These are phyloP conservation scores for Lymantria dispar DNA, from an alignment of 2,888 invertebrate species.

Conservation along the genomic window DNA sequence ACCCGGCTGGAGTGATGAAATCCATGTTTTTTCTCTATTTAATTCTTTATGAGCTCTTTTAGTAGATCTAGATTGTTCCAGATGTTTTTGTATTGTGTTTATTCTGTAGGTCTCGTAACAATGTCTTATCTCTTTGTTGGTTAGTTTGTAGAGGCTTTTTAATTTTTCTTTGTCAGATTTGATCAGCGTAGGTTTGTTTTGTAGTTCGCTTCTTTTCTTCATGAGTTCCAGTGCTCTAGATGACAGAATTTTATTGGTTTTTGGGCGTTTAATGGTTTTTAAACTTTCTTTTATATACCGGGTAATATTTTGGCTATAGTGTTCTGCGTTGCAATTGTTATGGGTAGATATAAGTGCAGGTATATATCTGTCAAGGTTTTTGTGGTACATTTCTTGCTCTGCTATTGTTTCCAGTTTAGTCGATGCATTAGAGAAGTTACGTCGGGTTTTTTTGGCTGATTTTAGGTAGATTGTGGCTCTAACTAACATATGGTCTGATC, in stretches of 20 bases:
- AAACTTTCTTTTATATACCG: no score
- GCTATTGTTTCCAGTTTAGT: background rate
- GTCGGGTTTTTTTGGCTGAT: background rate
- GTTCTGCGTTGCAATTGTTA: no score
- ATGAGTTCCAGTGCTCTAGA: conserved; percentile 8
- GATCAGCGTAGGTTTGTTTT: background rate
- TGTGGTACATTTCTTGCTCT: background rate
- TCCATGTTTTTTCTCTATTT: background rate
- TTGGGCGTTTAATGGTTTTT: no score
- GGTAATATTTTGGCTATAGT: no score
- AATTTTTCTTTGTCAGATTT: conserved; percentile 5
- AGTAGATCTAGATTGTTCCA: background rate
- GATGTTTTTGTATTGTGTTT: background rate
- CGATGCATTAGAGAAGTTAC: background rate
- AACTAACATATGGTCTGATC: conserved; percentile 3
- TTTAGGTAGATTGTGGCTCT: conserved; percentile 1
- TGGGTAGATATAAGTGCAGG: no score
- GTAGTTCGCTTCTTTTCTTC: conserved; percentile 2
- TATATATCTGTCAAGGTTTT: no score
- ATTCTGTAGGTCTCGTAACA: background rate
- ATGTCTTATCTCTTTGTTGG: background rate
- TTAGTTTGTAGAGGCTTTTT: conserved; percentile 1
- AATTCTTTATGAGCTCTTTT: background rate
- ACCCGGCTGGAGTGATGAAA: background rate
- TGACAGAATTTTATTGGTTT: background rate